Evolutionary conservation across 2,888 invertebrate genomes (phyloP), one percentile per base, ranked within the genome.

Genomic region (Gastracanthus pulcherrimus): DNA sequence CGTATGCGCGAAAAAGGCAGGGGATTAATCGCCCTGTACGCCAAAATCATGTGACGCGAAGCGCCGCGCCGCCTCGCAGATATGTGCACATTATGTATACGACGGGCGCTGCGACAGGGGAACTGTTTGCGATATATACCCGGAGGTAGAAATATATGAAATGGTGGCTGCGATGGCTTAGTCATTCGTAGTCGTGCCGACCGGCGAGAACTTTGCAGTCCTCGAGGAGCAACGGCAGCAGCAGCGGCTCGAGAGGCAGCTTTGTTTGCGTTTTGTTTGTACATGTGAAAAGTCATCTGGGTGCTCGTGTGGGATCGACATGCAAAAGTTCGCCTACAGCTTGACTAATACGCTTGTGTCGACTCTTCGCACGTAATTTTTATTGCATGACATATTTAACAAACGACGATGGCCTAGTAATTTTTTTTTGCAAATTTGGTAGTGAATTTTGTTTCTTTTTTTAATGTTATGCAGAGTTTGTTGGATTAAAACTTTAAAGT

Each of bases 361-460:
- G 0, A 70, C 82, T n/a, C 51, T 82, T 51, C 76, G 79, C 62
- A 74, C 48, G 80, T 80, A 80, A 80, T 82, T 69, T 67, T 34
- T 38, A 5, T 62, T 64, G 7, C 11, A 19, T 72, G n/a, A n/a
- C n/a, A n/a, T 26, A 0, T 58, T 55, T n/a, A 3, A 7, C 23
- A 4, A 23, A 51, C n/a, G n/a, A 23, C 9, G 51, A 26, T 11
- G 51, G 23, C 23, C 23, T 23, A 51, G 51, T 51, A 51, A n/a
- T n/a, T n/a, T n/a, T n/a, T n/a, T n/a, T n/a, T n/a, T n/a, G n/a
- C n/a, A n/a, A n/a, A n/a, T 51, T 51, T 19, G 1, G 16, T 3
- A 3, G 48, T 41, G 41, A 41, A 16, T 41, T 41, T 9, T 41
- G 5, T 41, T 41, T 9, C 41, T 6, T n/a, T n/a, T n/a, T n/a